phyloP scores from a whole-genome alignment of 1,140 invertebrate genomes.

The Muscidifurax raptorellus region DNA sequence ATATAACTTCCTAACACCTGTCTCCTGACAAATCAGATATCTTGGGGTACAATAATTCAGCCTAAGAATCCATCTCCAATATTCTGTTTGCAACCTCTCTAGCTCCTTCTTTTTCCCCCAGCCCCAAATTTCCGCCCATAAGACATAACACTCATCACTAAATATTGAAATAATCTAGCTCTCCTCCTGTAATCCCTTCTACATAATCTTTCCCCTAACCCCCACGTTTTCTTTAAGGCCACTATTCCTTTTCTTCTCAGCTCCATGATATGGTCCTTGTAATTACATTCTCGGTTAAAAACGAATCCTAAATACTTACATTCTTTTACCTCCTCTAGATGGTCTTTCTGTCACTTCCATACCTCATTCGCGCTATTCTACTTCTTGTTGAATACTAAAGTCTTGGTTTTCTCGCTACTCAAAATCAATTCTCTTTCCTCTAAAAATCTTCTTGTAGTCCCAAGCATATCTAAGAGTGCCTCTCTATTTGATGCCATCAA shows the following conservation, averaged over 20 bases:
- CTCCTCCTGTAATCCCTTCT: constrained; percentile 45
- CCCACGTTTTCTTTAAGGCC: constrained; percentile 43
- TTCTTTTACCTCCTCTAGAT: constrained; percentile 38
- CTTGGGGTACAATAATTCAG: constrained; percentile 49
- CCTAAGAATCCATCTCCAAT: constrained; percentile 49
- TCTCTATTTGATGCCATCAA: constrained; percentile 31
- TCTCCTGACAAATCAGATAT: constrained; percentile 33
- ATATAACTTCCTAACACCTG: too few relatives aligned
- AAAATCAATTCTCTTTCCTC: constrained; percentile 33
- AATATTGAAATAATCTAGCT: constrained; percentile 38
- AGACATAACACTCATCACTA: constrained; percentile 48
- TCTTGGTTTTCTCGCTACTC: constrained; percentile 44
- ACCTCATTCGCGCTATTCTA: constrained; percentile 26
- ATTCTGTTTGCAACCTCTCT: neutral
- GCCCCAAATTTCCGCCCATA: constrained; percentile 53
- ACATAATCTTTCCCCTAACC: constrained; percentile 22
- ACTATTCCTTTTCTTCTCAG: constrained; percentile 34
- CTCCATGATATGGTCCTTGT: constrained; percentile 21
- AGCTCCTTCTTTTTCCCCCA: constrained; percentile 45
- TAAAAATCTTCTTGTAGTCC: constrained; percentile 24
- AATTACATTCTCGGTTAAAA: constrained; percentile 26
- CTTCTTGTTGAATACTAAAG: constrained; percentile 25
- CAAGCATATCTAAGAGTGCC: constrained; percentile 32
- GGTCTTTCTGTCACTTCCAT: constrained; percentile 22
- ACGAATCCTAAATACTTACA: constrained; percentile 48